phyloP scores from a whole-genome alignment of 2,888 invertebrate species.

The Mimachlamys varia region DNA sequence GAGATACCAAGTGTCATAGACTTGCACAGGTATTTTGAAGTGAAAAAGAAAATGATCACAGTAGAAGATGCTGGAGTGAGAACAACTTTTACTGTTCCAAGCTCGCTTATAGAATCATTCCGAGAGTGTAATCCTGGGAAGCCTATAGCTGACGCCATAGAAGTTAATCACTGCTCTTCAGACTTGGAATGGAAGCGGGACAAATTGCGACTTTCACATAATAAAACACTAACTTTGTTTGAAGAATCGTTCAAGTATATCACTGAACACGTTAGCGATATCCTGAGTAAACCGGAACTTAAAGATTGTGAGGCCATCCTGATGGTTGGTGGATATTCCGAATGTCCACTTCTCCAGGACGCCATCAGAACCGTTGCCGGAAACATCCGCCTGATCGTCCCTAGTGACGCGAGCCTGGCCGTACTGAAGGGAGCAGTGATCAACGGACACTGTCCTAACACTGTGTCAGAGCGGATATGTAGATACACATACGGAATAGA shows the following conservation, averaged over 20 bases:
- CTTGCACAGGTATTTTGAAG: constrained; percentile 11
- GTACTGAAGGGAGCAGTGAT: constrained; percentile 37
- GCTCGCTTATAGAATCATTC: not conserved
- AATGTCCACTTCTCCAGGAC: constrained; percentile 25
- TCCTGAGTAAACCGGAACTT: not conserved
- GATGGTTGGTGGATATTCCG: constrained; percentile 30
- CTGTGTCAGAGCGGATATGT: constrained; percentile 25
- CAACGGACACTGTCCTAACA: constrained; percentile 14
- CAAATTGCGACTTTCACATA: not conserved
- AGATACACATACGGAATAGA: constrained; percentile 32
- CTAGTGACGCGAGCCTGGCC: not conserved
- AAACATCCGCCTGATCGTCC: not conserved
- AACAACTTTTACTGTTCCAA: not conserved
- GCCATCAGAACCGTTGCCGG: not conserved
- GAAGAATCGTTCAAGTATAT: not conserved
- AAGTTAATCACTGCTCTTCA: too few species aligned
- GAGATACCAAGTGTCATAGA: not conserved
- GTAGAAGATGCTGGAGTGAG: not conserved
- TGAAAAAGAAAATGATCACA: not conserved
- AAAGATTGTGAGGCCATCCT: constrained; percentile 2
- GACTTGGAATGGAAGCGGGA: not conserved
- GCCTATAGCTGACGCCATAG: not conserved
- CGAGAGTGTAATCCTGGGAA: not conserved
- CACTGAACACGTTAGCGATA: not conserved
- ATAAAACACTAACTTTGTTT: not conserved